Conservation (phyloP, 2,113 vertebrate genomes). For the Cromileptes altivelis region DNA sequence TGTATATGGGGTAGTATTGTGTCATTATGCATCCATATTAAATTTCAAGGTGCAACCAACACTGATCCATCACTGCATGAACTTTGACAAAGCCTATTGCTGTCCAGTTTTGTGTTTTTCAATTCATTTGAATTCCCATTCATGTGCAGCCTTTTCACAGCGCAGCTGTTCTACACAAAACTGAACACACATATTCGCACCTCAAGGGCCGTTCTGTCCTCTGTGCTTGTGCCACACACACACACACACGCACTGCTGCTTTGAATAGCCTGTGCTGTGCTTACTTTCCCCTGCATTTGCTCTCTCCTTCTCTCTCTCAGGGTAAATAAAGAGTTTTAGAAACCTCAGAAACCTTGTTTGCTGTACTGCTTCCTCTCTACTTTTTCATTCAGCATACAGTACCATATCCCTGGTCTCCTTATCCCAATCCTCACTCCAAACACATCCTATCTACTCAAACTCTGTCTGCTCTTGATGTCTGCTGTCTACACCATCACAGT, state of each 20-base stretch:
- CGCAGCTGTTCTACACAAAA: slow-evolving; percentile 15
- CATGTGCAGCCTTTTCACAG: slow-evolving; percentile 8
- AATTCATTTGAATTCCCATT: not conserved
- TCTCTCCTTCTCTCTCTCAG: not conserved
- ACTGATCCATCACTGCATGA: not conserved
- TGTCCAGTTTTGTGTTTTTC: not conserved
- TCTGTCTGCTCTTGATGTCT: not conserved
- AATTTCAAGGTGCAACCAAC: not conserved
- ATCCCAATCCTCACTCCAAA: not conserved
- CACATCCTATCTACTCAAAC: not conserved
- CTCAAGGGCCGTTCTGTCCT: slow-evolving; percentile 10
- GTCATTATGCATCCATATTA: not conserved
- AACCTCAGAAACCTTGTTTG: slow-evolving; percentile 15
- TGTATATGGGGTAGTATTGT: not conserved
- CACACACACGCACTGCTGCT: slow-evolving; percentile 11
- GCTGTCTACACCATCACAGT: not conserved
- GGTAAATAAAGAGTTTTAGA: slow-evolving; percentile 35
- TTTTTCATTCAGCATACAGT: not conserved
- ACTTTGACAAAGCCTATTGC: not conserved
- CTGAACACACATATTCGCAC: slow-evolving; percentile 15
- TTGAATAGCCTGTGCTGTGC: slow-evolving; percentile 28
- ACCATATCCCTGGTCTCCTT: not conserved
- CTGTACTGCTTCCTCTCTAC: slow-evolving; percentile 1
- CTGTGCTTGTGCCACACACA: not conserved
- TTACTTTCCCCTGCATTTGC: not conserved